Evolutionary conservation across 2,113 vertebrate genomes (phyloP).

Genomic region (Cervus canadensis): DNA sequence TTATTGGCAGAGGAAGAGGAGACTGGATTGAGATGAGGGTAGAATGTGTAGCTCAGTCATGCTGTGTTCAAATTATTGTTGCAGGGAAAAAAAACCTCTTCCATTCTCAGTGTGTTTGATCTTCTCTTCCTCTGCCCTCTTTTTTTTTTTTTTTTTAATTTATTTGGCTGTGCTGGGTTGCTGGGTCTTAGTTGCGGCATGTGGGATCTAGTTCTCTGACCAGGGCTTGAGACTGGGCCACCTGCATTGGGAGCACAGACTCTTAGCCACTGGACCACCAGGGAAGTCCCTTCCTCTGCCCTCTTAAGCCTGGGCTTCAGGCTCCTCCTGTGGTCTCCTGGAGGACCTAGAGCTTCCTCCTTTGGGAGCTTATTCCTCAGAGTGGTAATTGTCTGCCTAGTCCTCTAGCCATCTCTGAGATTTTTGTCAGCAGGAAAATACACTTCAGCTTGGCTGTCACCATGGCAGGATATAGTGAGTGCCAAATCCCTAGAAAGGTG

Average conservation of each 20-base stretch:
- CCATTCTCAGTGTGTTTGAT: not conserved
- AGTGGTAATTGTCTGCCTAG: not conserved
- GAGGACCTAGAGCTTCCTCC: not conserved
- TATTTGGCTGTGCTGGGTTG: not conserved
- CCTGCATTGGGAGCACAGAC: not conserved
- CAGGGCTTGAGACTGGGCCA: not conserved
- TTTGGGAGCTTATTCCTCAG: not conserved
- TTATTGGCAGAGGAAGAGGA: not conserved
- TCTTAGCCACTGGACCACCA: not conserved
- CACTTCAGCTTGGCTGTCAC: not conserved
- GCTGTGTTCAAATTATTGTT: not conserved
- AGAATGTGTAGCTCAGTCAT: not conserved
- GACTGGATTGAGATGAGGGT: not conserved
- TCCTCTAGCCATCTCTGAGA: not conserved
- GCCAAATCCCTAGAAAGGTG: not conserved
- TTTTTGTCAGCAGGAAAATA: not conserved
- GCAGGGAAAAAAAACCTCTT: not conserved
- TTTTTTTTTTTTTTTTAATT: not conserved
- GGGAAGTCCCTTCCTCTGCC: not conserved
- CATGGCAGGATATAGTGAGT: accelerated
- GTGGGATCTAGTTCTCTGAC: not conserved
- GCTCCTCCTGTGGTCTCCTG: not conserved
- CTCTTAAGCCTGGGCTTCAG: not conserved
- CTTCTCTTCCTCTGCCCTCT: not conserved
- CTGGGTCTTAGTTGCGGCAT: not conserved